Evolutionary conservation across 2,888 invertebrate species (phyloP).

Genomic region (Steromphala cineraria): DNA sequence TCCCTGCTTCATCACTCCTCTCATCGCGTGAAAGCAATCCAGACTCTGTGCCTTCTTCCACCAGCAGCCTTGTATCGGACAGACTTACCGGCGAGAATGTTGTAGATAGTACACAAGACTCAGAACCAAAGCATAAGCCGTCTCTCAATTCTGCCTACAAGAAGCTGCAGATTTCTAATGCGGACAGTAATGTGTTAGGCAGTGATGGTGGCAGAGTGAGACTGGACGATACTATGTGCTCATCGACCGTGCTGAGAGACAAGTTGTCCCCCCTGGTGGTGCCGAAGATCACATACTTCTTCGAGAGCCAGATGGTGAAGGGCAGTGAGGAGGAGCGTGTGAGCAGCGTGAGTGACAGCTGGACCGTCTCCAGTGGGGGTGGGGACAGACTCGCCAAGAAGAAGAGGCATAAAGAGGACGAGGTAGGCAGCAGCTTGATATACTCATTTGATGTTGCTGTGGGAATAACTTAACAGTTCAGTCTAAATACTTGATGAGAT

Average conservation of each 20-base stretch:
- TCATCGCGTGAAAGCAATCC: not conserved
- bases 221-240: not conserved
- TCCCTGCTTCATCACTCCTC: constrained; percentile 40
- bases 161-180: not conserved
- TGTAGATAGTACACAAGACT: constrained; percentile 9
- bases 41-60: not conserved
- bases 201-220: not conserved
- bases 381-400: constrained; percentile 22
- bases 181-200: not conserved
- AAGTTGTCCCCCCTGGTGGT: not conserved
- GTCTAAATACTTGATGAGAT: no score
- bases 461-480: no score
- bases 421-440: no score
- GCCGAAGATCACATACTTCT: constrained; percentile 39
- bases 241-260: not conserved
- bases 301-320: constrained; percentile 39
- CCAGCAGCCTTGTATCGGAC: not conserved
- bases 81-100: not conserved
- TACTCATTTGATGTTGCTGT: no score
- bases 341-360: not conserved
- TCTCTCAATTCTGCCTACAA: not conserved
- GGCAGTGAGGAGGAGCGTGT: constrained; percentile 33
- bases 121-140: not conserved
- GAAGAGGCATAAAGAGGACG: not conserved
- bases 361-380: not conserved